Evolutionary conservation across 2,888 invertebrate species (phyloP), one percentile per base, ranked within the genome.

Genomic region (Branchipolynoe longqiensis): DNA sequence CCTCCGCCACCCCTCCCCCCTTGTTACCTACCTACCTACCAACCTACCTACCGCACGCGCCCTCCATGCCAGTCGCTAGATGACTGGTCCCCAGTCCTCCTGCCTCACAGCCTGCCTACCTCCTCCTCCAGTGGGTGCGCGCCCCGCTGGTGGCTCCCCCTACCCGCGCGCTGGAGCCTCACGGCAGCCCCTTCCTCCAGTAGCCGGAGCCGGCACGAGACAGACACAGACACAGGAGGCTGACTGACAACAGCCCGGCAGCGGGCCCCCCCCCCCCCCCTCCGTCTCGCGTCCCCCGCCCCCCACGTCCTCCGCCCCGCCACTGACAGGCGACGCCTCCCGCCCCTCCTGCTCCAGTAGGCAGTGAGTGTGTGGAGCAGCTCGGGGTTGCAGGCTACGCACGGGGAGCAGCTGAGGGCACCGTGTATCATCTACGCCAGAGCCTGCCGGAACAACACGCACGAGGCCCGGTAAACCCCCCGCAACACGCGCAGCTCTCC

Each of bases 351-450:
- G 28, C 62, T 62, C 62, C 62, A 62, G 62, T 62, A 31, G 62
- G 62, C 31, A 48, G 62, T 14, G n/a, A n/a, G 28, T 28, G 28
- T 31, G 62, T 31, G 62, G 62, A 62, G 62, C 62, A 62, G 62
- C 62, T 31, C 62, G 3, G 25, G 62, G 62, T 14, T 25, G 62
- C 62, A 62, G 62, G n/a, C 28, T 12, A 48, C 28, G 62, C 12
- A 31, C 31, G 62, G 56, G 2, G 62, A 62, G 62, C 62, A 28
- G 62, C 62, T 62, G 28, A 25, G 18, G 8, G 8, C 48, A 48
- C 48, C 48, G n/a, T n/a, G n/a, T n/a, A n/a, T n/a, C n/a, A n/a
- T 18, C 48, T 12, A 12, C 48, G 48, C 8, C 48, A 48, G 48
- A 8, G 48, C 8, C 48, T 18, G 48, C 48, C 48, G 48, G 48